A percentile compares a stretch with the other conserved stretches of the same genome.
Conservation (phyloP, 1,140 invertebrate genomes). For the Leptinotarsa texana region DNA sequence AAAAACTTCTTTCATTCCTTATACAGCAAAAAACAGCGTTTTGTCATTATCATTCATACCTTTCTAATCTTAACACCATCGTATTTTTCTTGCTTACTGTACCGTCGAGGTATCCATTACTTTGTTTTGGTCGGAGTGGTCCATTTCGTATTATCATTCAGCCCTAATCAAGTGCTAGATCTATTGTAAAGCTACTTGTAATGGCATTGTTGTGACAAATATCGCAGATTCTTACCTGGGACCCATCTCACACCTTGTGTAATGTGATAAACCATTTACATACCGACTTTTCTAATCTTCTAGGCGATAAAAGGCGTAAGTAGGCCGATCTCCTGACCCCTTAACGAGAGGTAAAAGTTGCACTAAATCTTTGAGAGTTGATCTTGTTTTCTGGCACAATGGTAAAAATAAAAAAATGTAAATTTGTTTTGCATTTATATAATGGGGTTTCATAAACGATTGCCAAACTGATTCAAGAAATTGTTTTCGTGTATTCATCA, state of each 20-base stretch:
- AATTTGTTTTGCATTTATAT: too few relatives aligned
- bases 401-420: too few relatives aligned
- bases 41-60: background rate
- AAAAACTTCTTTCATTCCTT: too few relatives aligned
- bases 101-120: constrained; percentile 29
- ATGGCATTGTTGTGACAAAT: constrained; percentile 33
- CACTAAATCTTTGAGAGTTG: background rate
- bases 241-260: constrained; percentile 25
- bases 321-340: background rate
- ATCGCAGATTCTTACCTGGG: constrained; percentile 32
- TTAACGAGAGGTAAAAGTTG: background rate
- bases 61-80: background rate
- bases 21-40: background rate
- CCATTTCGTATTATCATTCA: constrained; percentile 9
- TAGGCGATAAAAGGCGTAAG: background rate
- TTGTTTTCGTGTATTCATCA: too few relatives aligned
- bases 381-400: too few relatives aligned
- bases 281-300: constrained; percentile 17
- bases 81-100: background rate
- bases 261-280: constrained; percentile 36
- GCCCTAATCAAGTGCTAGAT: constrained; percentile 33
- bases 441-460: too few relatives aligned
- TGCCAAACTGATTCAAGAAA: too few relatives aligned
- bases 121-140: constrained; percentile 32
- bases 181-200: constrained; percentile 33